These are phyloP conservation scores for Camelus bactrianus DNA, from an alignment of 2,113 vertebrate genomes.

Conservation along the genomic window DNA sequence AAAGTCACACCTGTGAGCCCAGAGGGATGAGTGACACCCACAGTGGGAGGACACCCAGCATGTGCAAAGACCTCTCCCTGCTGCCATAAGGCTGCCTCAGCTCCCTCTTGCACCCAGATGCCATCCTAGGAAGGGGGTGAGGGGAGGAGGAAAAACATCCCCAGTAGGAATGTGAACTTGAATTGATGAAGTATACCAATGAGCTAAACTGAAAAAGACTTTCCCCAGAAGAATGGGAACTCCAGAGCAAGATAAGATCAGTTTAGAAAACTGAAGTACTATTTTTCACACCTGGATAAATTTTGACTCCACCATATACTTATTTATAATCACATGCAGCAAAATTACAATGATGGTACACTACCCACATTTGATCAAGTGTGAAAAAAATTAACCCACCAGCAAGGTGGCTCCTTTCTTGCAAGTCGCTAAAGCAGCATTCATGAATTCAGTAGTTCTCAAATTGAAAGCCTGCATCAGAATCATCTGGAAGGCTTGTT, in stretches of 20 bases:
- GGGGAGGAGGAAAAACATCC: not conserved
- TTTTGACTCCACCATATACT: not conserved
- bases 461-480: not conserved
- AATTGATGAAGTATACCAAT: not conserved
- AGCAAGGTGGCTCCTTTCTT: not conserved
- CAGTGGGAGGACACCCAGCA: fast-evolving
- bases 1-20: not conserved
- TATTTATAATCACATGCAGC: not conserved
- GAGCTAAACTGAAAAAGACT: not conserved
- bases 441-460: not conserved
- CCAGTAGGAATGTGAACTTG: not conserved
- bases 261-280: not conserved
- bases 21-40: not conserved
- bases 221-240: not conserved
- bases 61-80: no score
- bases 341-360: not conserved
- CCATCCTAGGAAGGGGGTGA: not conserved
- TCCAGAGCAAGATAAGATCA: not conserved
- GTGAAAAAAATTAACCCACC: not conserved
- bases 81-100: not conserved
- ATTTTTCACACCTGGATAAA: not conserved
- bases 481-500: not conserved
- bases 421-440: not conserved
- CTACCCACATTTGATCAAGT: not conserved
- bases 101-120: not conserved